Base-by-base conservation (phyloP, 2,888 invertebrate species). In the Opisthograptis luteolata region DNA sequence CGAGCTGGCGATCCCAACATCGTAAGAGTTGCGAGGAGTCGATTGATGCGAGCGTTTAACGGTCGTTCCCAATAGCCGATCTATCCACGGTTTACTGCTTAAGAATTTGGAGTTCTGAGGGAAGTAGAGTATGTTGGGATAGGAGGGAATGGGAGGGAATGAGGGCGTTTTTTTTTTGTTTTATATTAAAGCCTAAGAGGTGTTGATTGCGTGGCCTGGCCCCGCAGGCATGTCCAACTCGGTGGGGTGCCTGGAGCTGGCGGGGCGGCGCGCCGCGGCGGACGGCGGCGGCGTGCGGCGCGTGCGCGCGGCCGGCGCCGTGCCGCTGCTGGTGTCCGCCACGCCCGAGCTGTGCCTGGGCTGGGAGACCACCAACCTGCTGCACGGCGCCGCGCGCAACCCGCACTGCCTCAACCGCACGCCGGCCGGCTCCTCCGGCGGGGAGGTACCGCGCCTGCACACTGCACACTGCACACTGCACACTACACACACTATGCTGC, bases 341-440 rank as follows among this genome's bases (percentile, higher is more conserved):
- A 95, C 96, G 0, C 97, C 97, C 0, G 98, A 98, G 74, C 92
- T 96, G 55, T 98, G 98, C 68, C 91, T 97, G 74, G 96, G 96
- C 77, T 96, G 95, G 93, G 98, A 98, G 84, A 95, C 95, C 5
- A 93, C 92, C 39, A 98, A 97, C 78, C 92, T 94, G 39, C 87
- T 97, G 0, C 93, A 94, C 24, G 98, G 98, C 0, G 87, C 93
- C 25, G 95, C 97, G 0, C 92, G 91, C 58, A 98, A 98, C 87
- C 97, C 98, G 0, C 96, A 97, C 76, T 93, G 96, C 70, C 89
- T 93, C 1, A 91, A 91, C 0, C 91, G 94, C 62, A 96, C 93
- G 0, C 89, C 94, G 0, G 98, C 97, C 0, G 98, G 98, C 2
- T 98, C 97, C 19, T 97, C 97, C 0, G 98, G 98, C 22, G 96